A percentile compares a stretch with the other conserved stretches of the same genome.
phyloP scores from a whole-genome alignment of 2,888 invertebrate genomes.

The Macrophya annulata region DNA sequence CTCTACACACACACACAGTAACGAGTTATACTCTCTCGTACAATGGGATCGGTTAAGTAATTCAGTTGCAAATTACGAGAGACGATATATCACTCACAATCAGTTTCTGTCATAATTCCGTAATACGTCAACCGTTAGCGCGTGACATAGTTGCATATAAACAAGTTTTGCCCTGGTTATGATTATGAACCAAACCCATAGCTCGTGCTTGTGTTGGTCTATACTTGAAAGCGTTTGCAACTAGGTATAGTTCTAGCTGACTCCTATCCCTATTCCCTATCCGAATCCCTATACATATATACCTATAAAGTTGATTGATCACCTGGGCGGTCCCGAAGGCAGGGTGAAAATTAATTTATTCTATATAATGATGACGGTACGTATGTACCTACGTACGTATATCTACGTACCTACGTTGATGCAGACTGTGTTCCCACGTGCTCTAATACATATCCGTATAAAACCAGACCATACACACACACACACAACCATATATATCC shows the following conservation, averaged over 20 bases:
- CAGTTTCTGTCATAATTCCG: constrained; percentile 61
- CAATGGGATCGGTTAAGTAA: constrained; percentile 58
- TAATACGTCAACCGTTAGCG: constrained; percentile 68
- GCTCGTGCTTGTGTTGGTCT: not conserved
- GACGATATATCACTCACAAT: constrained; percentile 62
- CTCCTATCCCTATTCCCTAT: not conserved
- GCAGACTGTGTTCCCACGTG: not conserved
- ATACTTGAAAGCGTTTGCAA: no score
- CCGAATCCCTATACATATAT: constrained; percentile 11
- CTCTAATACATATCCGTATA: not conserved
- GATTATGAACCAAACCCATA: constrained; percentile 20
- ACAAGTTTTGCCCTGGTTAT: constrained; percentile 64
- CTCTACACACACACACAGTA: no score
- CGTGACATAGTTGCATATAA: constrained; percentile 67
- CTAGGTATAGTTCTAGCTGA: not conserved
- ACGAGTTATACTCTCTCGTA: no score
- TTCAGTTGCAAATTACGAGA: constrained; percentile 67
- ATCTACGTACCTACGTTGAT: no score
- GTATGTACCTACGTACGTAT: no score
- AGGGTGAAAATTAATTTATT: constrained; percentile 25
- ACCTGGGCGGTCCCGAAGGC: constrained; percentile 42
- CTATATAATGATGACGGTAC: not conserved
- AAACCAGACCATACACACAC: no score
- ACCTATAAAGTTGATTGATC: constrained; percentile 65
- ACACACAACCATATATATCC: not conserved